These are phyloP conservation scores for Zootermopsis nevadensis DNA, from an alignment of 2,888 invertebrate species.

Conservation along the genomic window DNA sequence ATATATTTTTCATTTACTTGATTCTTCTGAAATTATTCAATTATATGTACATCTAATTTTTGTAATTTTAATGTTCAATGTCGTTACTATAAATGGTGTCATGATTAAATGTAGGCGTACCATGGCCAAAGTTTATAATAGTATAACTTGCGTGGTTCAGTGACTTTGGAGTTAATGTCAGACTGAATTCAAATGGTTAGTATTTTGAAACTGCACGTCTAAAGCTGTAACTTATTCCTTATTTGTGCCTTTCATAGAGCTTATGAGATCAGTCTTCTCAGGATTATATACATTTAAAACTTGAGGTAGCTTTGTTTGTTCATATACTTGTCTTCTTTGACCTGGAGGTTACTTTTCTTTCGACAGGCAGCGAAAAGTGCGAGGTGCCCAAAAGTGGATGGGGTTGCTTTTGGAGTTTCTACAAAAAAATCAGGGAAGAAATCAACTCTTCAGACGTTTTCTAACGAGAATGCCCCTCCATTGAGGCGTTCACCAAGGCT, in stretches of 20 bases:
- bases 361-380: slow-evolving; percentile 6
- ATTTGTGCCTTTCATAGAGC: no score
- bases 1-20: no score
- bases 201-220: background rate
- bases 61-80: background rate
- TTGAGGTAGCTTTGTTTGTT: background rate
- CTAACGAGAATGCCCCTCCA: slow-evolving; percentile 1
- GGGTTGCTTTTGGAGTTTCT: background rate
- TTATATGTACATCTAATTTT: no score
- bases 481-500: slow-evolving; percentile 40
- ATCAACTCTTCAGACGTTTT: background rate
- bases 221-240: background rate
- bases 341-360: background rate
- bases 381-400: slow-evolving; percentile 2
- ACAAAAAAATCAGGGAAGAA: slow-evolving; percentile 29
- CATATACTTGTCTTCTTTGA: background rate
- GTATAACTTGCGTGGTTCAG: background rate
- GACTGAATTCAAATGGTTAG: background rate
- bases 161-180: background rate
- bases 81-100: background rate
- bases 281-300: background rate
- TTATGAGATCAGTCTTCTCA: background rate
- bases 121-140: background rate
- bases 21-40: no score
- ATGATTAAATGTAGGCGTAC: background rate